Evolutionary conservation across 1,140 invertebrate genomes (phyloP).

Genomic region (Drosophila nikananu): DNA sequence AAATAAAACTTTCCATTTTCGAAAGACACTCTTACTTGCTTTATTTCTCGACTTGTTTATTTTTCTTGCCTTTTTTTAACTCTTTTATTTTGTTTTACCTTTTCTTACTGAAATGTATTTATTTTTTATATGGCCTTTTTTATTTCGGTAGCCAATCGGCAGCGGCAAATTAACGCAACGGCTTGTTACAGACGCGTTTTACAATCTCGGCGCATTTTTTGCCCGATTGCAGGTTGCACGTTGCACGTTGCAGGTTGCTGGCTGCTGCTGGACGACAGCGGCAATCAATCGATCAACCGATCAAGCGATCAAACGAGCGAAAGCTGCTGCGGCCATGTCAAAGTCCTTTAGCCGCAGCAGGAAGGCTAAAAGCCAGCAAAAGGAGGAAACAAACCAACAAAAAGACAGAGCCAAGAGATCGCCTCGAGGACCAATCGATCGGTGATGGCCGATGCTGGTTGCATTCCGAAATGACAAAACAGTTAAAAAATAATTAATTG

Average conservation of each 20-base stretch:
- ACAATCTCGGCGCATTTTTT: constrained; percentile 67
- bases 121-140: constrained; percentile 14
- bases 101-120: constrained; percentile 4
- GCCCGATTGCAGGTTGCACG: constrained; percentile 24
- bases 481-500: constrained; percentile 86
- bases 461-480: constrained; percentile 85
- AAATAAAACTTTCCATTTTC: constrained; percentile 63
- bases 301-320: constrained; percentile 82
- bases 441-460: constrained; percentile 66
- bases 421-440: constrained; percentile 65
- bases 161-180: constrained; percentile 85
- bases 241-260: constrained; percentile 19
- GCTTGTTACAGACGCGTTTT: constrained; percentile 77
- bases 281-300: constrained; percentile 85
- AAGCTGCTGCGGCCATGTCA: constrained; percentile 77
- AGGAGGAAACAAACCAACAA: constrained; percentile 8
- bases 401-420: constrained; percentile 27
- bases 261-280: constrained; percentile 45
- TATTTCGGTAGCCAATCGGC: constrained; percentile 82
- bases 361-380: constrained; percentile 38
- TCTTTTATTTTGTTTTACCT: not conserved
- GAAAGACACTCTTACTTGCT: constrained; percentile 8
- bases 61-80: not conserved
- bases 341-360: constrained; percentile 69
- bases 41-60: constrained; percentile 8